Evolutionary conservation across 2,797 vertebrate species (phyloP).

Genomic region (Streptopelia turtur): DNA sequence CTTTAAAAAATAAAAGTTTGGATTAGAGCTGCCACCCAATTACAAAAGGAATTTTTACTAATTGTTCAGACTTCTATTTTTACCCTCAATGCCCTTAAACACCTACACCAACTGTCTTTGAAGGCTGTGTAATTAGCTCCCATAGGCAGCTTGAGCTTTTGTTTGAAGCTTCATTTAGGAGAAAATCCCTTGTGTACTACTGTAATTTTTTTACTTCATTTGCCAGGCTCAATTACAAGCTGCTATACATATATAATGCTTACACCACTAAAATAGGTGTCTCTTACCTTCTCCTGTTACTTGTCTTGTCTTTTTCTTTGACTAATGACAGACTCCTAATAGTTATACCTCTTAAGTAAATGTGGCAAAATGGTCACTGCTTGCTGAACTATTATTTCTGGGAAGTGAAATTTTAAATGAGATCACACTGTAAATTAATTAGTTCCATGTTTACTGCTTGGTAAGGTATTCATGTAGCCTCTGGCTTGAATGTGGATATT

Average conservation of each 20-base stretch:
- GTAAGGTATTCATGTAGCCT: conserved; percentile 19
- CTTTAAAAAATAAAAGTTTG: not conserved
- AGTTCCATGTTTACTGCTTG: conserved; percentile 20
- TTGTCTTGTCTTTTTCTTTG: not conserved
- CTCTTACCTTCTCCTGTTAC: not conserved
- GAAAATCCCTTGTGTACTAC: conserved; percentile 27
- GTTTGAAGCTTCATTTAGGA: conserved; percentile 56
- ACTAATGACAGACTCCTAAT: not conserved
- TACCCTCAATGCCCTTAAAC: conserved; percentile 17
- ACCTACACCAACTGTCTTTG: conserved; percentile 45
- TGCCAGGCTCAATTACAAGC: not conserved
- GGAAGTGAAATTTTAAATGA: conserved; percentile 6
- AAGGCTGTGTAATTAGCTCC: conserved; percentile 53
- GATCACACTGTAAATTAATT: not conserved
- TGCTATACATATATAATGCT: not conserved
- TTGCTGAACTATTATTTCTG: conserved; percentile 1
- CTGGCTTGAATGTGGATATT: not conserved
- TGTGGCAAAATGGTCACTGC: not conserved
- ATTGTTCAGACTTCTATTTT: conserved; percentile 31
- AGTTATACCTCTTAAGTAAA: not conserved
- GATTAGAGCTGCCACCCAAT: not conserved
- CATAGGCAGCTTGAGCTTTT: conserved; percentile 52
- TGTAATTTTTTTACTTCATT: not conserved
- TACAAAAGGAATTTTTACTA: not conserved
- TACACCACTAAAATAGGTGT: not conserved